Evolutionary conservation across 2,797 vertebrate species (phyloP).

Genomic region (Sebastes flavidus): DNA sequence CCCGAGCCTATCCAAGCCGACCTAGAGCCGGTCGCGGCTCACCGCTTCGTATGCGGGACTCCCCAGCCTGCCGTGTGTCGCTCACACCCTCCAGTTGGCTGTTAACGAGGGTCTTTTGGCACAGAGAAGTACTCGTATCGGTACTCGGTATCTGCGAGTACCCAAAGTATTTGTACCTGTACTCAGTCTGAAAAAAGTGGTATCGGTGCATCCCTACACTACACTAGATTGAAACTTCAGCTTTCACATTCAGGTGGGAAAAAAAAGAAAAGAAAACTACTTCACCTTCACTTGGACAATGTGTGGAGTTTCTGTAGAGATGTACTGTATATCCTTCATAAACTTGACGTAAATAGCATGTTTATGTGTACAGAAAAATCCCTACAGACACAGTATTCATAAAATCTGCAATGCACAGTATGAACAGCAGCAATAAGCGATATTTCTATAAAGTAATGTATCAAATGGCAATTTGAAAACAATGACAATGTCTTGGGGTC

Average conservation of each 20-base stretch:
- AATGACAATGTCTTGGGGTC: background rate
- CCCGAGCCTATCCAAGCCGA: too few species aligned
- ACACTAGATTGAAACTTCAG: background rate
- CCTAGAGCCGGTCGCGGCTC: too few species aligned
- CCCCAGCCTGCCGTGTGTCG: too few species aligned
- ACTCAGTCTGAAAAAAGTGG: too few species aligned
- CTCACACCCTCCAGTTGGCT: too few species aligned
- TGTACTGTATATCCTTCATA: background rate
- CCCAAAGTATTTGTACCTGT: too few species aligned
- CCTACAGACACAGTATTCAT: background rate
- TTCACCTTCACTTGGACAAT: background rate
- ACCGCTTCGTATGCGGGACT: too few species aligned
- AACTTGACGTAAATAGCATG: background rate
- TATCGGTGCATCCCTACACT: too few species aligned
- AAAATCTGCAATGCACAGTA: background rate
- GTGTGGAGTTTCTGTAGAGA: background rate
- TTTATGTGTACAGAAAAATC: background rate
- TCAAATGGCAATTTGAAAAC: background rate
- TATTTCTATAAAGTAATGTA: background rate
- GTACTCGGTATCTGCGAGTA: too few species aligned
- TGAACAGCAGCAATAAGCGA: background rate
- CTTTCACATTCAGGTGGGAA: background rate
- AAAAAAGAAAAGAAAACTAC: background rate
- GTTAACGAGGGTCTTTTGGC: too few species aligned
- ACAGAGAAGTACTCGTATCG: too few species aligned